Percentiles rank a stretch among this genome's conserved stretches.
Conservation (phyloP, 1,140 invertebrate species). For the Drosophila tropicalis region DNA sequence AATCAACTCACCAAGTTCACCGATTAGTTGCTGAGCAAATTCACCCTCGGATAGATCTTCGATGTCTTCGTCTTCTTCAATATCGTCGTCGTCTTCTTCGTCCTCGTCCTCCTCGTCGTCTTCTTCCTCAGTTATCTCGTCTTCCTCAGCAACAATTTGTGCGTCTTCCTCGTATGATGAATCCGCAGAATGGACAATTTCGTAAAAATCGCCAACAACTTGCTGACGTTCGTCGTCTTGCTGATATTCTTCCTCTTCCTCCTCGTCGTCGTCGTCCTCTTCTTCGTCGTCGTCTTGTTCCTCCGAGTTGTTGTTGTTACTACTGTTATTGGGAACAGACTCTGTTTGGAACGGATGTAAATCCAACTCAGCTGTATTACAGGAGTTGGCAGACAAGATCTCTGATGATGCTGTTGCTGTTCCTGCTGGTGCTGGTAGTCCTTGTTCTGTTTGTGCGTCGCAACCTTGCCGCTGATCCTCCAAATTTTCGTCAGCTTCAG, state of each 20-base stretch:
- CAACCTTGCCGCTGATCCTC: conserved; percentile 1
- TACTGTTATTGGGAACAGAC: neutral
- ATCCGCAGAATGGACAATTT: conserved; percentile 68
- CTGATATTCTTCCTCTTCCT: conserved; percentile 56
- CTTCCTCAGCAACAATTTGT: conserved; percentile 73
- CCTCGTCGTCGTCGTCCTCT: conserved; percentile 56
- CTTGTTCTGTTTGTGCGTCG: conserved; percentile 7
- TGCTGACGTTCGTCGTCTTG: conserved; percentile 59
- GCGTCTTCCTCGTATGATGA: conserved; percentile 75
- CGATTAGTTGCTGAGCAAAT: conserved; percentile 72
- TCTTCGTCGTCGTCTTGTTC: conserved; percentile 47
- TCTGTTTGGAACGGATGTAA: conserved; percentile 7
- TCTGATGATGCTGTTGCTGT: neutral
- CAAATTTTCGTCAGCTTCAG: conserved; percentile 25
- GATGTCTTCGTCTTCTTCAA: conserved; percentile 71
- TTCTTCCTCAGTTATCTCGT: conserved; percentile 74
- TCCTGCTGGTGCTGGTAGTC: neutral
- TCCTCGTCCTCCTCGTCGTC: conserved; percentile 70
- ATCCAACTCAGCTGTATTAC: neutral
- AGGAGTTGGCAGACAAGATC: neutral
- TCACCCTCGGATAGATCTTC: conserved; percentile 72
- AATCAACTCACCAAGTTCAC: conserved; percentile 70
- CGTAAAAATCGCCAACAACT: conserved; percentile 47
- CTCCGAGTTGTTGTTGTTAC: conserved; percentile 31
- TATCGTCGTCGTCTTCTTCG: conserved; percentile 56